A percentile compares a stretch with the other conserved stretches of the same genome.
These are phyloP conservation scores for Noctilio leporinus DNA, from an alignment of 2,113 vertebrate genomes.

Conservation along the genomic window DNA sequence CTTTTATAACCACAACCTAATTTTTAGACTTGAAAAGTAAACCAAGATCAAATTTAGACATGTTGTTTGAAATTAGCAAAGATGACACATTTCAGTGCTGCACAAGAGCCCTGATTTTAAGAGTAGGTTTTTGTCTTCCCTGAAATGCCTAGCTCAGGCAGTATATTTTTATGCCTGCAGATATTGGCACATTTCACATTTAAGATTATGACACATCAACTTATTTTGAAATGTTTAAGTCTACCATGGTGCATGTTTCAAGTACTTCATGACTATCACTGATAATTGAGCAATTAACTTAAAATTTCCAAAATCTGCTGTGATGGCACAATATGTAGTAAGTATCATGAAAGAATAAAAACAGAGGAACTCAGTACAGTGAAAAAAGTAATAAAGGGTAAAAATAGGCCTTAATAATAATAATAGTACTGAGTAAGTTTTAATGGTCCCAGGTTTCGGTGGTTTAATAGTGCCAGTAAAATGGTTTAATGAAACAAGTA, in stretches of 20 bases:
- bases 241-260: slow-evolving; percentile 81
- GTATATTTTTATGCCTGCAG: slow-evolving; percentile 75
- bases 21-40: slow-evolving; percentile 44
- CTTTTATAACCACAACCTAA: neutral
- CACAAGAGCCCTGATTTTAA: slow-evolving; percentile 68
- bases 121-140: slow-evolving; percentile 68
- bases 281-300: slow-evolving; percentile 88
- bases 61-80: slow-evolving; percentile 44
- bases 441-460: slow-evolving; percentile 80
- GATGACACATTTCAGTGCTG: slow-evolving; percentile 53
- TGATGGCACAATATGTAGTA: slow-evolving; percentile 83
- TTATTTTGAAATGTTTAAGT: slow-evolving; percentile 85
- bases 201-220: slow-evolving; percentile 85
- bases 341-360: slow-evolving; percentile 83
- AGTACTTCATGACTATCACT: slow-evolving; percentile 84
- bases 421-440: slow-evolving; percentile 79
- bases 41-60: slow-evolving; percentile 59
- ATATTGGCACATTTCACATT: slow-evolving; percentile 83
- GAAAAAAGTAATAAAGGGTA: slow-evolving; percentile 78
- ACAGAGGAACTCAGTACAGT: slow-evolving; percentile 79
- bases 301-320: slow-evolving; percentile 84
- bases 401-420: slow-evolving; percentile 81
- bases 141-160: slow-evolving; percentile 77
- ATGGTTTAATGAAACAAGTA: slow-evolving; percentile 79
- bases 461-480: slow-evolving; percentile 78